Percentiles rank a stretch among this genome's conserved stretches.
These are phyloP conservation scores for Drosophila eugracilis DNA, from an alignment of 1,140 invertebrate genomes.

Conservation along the genomic window DNA sequence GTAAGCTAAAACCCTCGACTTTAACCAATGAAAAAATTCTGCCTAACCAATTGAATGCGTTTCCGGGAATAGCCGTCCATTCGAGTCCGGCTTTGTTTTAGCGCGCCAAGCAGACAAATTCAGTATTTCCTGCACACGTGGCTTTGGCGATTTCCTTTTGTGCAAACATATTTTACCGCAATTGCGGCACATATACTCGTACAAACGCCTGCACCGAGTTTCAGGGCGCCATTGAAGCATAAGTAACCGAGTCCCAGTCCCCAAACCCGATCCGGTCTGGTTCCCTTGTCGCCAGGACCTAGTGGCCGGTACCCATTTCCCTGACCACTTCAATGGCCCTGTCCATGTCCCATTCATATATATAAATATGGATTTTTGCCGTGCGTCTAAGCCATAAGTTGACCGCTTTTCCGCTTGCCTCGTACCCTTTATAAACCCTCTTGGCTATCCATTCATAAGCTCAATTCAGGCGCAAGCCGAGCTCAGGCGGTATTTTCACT, in stretches of 20 bases:
- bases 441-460: conserved; percentile 47
- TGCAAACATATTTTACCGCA: conserved; percentile 82
- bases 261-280: conserved; percentile 19
- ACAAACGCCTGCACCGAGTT: conserved; percentile 24
- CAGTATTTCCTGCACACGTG: conserved; percentile 78
- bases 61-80: conserved; percentile 17
- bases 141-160: conserved; percentile 81
- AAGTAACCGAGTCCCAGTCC: conserved; percentile 54
- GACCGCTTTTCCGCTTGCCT: conserved; percentile 33
- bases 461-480: conserved; percentile 48
- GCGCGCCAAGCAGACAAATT: conserved; percentile 72
- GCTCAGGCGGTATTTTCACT: conserved; percentile 22
- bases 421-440: conserved; percentile 19
- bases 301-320: neutral
- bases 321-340: conserved; percentile 16
- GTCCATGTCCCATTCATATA: conserved; percentile 53
- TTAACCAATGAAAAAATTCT: neutral
- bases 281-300: conserved; percentile 10
- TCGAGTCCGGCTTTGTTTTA: conserved; percentile 56
- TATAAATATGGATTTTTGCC: conserved; percentile 68
- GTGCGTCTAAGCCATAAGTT: conserved; percentile 71
- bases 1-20: neutral
- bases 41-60: conserved; percentile 18
- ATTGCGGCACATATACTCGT: conserved; percentile 66
- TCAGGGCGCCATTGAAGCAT: conserved; percentile 67